Conservation (phyloP, 1,140 invertebrate genomes). For the Chironomus tepperi region DNA sequence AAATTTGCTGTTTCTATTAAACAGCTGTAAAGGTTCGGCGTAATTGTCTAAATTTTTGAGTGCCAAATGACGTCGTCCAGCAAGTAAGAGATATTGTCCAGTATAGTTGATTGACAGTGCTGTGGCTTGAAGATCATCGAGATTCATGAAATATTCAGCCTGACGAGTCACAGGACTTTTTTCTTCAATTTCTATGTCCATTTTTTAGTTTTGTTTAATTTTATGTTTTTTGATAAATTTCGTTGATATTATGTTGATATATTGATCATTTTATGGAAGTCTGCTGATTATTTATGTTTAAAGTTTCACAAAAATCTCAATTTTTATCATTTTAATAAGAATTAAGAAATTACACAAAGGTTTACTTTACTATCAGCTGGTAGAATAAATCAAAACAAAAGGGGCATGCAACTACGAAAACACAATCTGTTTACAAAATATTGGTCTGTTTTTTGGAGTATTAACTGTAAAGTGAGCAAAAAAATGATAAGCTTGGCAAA, state of each 20-base stretch:
- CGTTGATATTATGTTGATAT: no score
- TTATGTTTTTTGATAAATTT: no score
- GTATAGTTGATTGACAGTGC: constrained; percentile 83
- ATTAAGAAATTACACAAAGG: neutral
- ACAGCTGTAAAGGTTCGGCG: constrained; percentile 46
- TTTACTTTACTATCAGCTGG: neutral
- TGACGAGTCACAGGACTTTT: neutral
- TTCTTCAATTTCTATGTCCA: neutral
- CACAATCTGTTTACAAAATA: neutral
- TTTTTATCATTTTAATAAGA: neutral
- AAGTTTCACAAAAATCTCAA: neutral
- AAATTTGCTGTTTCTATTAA: constrained; percentile 84
- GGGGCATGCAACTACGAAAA: neutral
- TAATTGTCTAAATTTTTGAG: constrained; percentile 63
- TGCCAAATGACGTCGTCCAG: constrained; percentile 61
- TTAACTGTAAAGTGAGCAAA: no score
- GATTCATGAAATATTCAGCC: constrained; percentile 30
- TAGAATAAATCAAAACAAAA: neutral
- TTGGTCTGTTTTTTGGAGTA: no score
- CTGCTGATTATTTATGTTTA: neutral
- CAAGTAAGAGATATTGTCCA: constrained; percentile 72
- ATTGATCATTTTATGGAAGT: neutral
- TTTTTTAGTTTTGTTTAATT: neutral
- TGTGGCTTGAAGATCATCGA: constrained; percentile 63
- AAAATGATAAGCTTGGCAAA: no score